Evolutionary conservation across 2,888 invertebrate genomes (phyloP).

Genomic region (Erynnis tages): DNA sequence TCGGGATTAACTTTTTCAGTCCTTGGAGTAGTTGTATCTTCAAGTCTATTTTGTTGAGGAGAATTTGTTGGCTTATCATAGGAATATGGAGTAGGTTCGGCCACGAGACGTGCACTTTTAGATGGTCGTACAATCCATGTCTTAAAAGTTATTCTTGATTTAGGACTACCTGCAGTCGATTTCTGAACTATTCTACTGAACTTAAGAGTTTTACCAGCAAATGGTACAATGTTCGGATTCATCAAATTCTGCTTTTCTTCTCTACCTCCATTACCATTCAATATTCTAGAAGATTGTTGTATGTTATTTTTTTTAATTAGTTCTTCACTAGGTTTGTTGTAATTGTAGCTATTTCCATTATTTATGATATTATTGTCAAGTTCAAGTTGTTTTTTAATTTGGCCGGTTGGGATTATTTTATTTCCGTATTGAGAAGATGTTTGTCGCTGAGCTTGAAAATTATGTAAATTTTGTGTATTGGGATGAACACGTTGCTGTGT

Average conservation of each 20-base stretch:
- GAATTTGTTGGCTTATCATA: conserved; percentile 51
- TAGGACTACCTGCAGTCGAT: conserved; percentile 56
- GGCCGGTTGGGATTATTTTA: conserved; percentile 33
- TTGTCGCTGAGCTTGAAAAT: conserved; percentile 35
- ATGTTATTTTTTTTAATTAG: conserved; percentile 32
- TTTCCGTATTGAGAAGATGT: conserved; percentile 37
- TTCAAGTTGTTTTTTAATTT: conserved; percentile 36
- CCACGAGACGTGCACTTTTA: conserved; percentile 53
- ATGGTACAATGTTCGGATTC: conserved; percentile 55
- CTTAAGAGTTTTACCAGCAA: conserved; percentile 64
- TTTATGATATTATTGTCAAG: conserved; percentile 45
- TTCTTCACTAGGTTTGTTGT: conserved; percentile 49
- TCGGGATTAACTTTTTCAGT: conserved; percentile 27
- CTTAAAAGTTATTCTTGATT: conserved; percentile 68
- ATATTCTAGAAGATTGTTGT: conserved; percentile 44
- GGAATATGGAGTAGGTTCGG: conserved; percentile 54
- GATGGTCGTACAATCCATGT: conserved; percentile 74
- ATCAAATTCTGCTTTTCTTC: conserved; percentile 68
- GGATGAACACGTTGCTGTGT: conserved; percentile 46
- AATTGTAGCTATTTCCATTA: conserved; percentile 40
- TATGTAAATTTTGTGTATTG: conserved; percentile 40
- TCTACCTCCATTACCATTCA: conserved; percentile 44
- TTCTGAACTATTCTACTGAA: conserved; percentile 59
- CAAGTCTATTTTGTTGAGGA: conserved; percentile 43
- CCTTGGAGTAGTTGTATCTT: conserved; percentile 43